phyloP scores from a whole-genome alignment of 2,113 vertebrate species.

The Oreochromis spilurus region DNA sequence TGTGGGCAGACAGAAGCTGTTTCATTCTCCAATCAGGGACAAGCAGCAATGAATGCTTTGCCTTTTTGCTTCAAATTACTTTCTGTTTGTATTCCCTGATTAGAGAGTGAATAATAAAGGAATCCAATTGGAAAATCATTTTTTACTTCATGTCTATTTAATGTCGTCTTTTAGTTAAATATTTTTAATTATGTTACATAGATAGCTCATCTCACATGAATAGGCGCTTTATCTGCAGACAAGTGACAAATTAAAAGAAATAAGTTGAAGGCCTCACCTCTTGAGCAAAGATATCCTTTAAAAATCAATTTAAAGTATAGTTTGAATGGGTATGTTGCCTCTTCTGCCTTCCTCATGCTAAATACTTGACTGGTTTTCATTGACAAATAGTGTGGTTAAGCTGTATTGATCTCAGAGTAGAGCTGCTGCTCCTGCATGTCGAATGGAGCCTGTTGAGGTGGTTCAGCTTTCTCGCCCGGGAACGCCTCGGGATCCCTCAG shows the following conservation, averaged over 20 bases:
- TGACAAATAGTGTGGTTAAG: neutral
- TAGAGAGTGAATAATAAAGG: neutral
- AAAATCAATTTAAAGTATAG: neutral
- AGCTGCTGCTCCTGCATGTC: neutral
- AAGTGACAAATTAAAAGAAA: neutral
- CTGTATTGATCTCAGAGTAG: neutral
- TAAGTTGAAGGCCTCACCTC: neutral
- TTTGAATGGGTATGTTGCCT: neutral
- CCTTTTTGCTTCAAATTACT: neutral
- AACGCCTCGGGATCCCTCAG: neutral
- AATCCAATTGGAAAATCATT: neutral
- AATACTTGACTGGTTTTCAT: neutral
- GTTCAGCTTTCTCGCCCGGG: neutral
- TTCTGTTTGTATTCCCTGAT: neutral
- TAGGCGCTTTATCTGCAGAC: neutral
- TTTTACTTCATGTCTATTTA: neutral
- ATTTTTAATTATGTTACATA: neutral
- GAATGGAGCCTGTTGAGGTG: neutral
- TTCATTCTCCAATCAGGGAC: conserved; percentile 17
- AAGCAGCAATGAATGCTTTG: conserved; percentile 6
- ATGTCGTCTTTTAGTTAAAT: neutral
- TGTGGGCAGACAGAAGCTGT: conserved; percentile 22
- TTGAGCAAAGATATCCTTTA: neutral
- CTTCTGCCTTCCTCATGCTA: neutral
- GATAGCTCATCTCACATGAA: neutral